Base-by-base conservation (phyloP, 1,140 invertebrate species). In the Aphidius gifuensis region DNA sequence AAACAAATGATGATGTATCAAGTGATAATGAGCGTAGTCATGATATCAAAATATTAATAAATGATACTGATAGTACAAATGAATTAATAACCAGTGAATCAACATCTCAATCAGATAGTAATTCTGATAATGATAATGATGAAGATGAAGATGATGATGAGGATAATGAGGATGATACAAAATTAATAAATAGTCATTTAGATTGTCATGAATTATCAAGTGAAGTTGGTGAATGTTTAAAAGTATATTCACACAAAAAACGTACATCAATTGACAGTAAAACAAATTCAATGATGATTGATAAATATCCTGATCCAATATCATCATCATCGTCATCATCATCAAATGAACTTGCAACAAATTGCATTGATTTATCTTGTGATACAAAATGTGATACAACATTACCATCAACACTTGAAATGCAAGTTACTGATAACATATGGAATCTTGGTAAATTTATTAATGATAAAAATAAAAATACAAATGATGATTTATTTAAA, bases 381-480 rank as follows among this genome's bases (percentile, higher is more conserved):
- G 56, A 63, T 51, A 62, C 55, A 32, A 67, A 62, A 47, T 55
- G 53, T 55, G 66, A 71, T 32, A 69, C 75, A 47, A 56, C 74
- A 38, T 73, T 76, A 54, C 63, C 72, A 59, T 66, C 74, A 0
- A 71, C 72, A 5, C 54, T 80, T 32, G 74, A 81, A 42, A 72
- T 72, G 45, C 73, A 79, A 48, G 73, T 68, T 61, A 69, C 75
- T 5, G 75, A 80, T n/a, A 78, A 78, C 58, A 70, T 74, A 48
- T 67, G 76, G 54, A 75, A 69, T 53, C 66, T 79, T 11, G 75
- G 68, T 40, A 6, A 45, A 38, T 16, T 66, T 46, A 69, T 65
- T 6, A 65, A 44, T n/a, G 58, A 62, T 9, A 48, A 43, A 38
- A 39, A 55, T 16, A 57, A 21, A 38, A 60, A 38, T 39, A 60